A percentile compares a stretch with the other conserved stretches of the same genome.
These are phyloP conservation scores for Dendrolimus kikuchii DNA, from an alignment of 1,140 invertebrate species.

Conservation along the genomic window DNA sequence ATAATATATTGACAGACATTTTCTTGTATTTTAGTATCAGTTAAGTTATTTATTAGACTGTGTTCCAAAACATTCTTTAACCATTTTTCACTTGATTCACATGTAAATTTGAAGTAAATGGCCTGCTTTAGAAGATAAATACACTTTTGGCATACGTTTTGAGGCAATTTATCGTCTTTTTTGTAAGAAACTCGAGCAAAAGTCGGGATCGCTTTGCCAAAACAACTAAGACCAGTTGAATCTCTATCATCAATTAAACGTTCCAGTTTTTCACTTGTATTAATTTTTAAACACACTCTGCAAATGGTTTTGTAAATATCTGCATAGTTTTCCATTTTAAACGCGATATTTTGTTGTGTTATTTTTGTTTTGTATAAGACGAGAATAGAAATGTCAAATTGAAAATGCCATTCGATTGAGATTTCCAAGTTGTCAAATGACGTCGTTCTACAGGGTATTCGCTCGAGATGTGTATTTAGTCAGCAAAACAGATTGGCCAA, in stretches of 20 bases:
- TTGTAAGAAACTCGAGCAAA: slow-evolving; percentile 41
- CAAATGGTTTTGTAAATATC: slow-evolving; percentile 41
- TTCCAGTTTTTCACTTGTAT: slow-evolving; percentile 37
- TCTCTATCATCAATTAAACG: slow-evolving; percentile 36
- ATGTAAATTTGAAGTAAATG: slow-evolving; percentile 47
- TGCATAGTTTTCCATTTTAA: slow-evolving; percentile 24
- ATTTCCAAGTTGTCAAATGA: too few relatives aligned
- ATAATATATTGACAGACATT: slow-evolving; percentile 35
- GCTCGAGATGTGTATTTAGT: too few relatives aligned
- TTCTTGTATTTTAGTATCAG: slow-evolving; percentile 21
- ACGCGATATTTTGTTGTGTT: too few relatives aligned
- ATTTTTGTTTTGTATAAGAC: too few relatives aligned
- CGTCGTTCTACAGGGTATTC: too few relatives aligned
- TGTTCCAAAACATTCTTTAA: slow-evolving; percentile 18
- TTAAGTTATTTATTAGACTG: slow-evolving; percentile 3
- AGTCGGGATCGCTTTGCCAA: slow-evolving; percentile 34
- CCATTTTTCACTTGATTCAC: slow-evolving; percentile 37
- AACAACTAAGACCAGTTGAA: slow-evolving; percentile 32
- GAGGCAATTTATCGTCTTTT: slow-evolving; percentile 37
- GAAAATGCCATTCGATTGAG: too few relatives aligned
- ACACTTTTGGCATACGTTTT: slow-evolving; percentile 45
- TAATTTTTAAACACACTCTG: slow-evolving; percentile 40
- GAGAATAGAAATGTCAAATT: too few relatives aligned
- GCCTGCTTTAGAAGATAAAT: slow-evolving; percentile 39
- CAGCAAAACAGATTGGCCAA: too few relatives aligned